These are phyloP conservation scores for Smithornis capensis DNA, from an alignment of 2,113 vertebrate genomes.

Conservation along the genomic window DNA sequence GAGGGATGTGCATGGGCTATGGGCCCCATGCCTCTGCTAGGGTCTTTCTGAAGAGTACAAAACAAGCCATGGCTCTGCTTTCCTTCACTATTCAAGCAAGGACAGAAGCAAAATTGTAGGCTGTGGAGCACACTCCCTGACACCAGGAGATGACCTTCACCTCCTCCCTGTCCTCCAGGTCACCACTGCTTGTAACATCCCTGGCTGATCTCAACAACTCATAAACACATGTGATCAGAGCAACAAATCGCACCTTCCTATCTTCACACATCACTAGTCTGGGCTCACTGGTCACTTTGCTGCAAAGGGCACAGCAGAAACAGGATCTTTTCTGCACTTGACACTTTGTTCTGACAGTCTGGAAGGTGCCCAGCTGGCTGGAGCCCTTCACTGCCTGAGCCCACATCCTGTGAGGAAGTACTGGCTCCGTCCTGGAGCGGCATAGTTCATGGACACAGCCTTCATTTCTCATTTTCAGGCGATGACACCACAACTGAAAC, in stretches of 20 bases:
- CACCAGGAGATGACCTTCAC: background rate
- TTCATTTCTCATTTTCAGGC: background rate
- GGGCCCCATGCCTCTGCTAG: background rate
- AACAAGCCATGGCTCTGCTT: background rate
- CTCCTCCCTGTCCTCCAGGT: background rate
- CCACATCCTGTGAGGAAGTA: background rate
- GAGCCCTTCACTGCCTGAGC: background rate
- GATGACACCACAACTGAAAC: background rate
- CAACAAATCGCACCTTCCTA: background rate
- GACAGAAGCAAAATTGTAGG: background rate
- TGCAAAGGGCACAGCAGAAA: background rate
- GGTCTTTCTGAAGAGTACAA: background rate
- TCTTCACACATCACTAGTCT: background rate
- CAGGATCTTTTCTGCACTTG: background rate
- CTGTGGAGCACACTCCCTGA: background rate
- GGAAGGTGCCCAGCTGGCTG: background rate
- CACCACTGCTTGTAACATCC: background rate
- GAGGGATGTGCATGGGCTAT: background rate
- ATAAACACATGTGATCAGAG: background rate
- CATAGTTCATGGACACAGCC: fast-evolving
- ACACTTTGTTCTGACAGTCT: background rate
- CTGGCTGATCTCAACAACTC: background rate
- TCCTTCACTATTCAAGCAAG: background rate
- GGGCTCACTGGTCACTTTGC: background rate
- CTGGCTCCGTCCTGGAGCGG: background rate